phyloP scores from a whole-genome alignment of 2,797 vertebrate genomes.

The Pangasius djambal region DNA sequence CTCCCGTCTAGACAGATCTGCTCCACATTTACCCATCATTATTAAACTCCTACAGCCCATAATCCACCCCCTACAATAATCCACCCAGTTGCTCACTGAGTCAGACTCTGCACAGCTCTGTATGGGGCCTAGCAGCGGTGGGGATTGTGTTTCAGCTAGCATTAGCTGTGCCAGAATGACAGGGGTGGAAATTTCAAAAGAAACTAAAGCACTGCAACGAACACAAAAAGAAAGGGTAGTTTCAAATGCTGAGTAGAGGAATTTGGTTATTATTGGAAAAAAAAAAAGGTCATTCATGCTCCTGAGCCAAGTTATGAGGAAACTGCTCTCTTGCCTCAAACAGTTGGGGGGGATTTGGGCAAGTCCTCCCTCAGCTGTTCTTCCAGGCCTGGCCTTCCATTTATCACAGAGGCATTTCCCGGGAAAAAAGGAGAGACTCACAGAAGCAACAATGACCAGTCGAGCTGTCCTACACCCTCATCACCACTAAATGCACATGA shows the following conservation, averaged over 20 bases:
- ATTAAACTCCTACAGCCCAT: conserved; percentile 20
- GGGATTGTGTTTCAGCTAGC: conserved; percentile 69
- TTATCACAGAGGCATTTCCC: conserved; percentile 78
- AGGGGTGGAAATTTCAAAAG: conserved; percentile 73
- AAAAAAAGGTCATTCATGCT: conserved; percentile 80
- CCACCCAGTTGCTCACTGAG: conserved; percentile 60
- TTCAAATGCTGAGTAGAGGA: conserved; percentile 75
- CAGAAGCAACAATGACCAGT: conserved; percentile 54
- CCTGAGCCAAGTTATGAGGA: conserved; percentile 80
- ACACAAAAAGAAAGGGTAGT: conserved; percentile 51
- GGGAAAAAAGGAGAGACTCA: conserved; percentile 62
- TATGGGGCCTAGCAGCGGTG: conserved; percentile 42
- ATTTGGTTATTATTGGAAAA: conserved; percentile 78
- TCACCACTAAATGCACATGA: conserved; percentile 67
- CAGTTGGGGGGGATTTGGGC: conserved; percentile 65
- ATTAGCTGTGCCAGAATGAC: conserved; percentile 67
- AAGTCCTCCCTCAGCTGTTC: conserved; percentile 79
- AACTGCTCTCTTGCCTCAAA: conserved; percentile 78
- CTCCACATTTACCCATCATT: background rate
- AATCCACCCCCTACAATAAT: conserved; percentile 34
- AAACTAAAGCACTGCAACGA: conserved; percentile 57
- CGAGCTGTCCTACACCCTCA: conserved; percentile 52
- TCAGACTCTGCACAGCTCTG: conserved; percentile 42
- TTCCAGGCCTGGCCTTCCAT: conserved; percentile 75
- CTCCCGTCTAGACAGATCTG: conserved; percentile 9